Percentiles rank a stretch among this genome's conserved stretches.
These are phyloP conservation scores for Scaptomyza pallida DNA, from an alignment of 1,140 invertebrate species.

Conservation along the genomic window DNA sequence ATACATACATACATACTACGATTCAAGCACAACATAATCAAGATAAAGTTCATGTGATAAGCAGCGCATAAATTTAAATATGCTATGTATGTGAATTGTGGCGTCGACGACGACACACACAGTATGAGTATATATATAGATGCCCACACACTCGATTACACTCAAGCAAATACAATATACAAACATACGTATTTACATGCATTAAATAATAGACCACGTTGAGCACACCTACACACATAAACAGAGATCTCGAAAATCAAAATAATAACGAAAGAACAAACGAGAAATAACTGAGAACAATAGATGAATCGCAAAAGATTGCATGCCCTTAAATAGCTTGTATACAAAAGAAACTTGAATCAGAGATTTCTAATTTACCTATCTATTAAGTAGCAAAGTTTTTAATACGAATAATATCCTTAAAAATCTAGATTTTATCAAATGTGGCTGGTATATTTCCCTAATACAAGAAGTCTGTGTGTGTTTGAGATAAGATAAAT, in stretches of 20 bases:
- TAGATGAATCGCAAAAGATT: neutral
- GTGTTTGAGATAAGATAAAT: neutral
- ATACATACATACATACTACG: constrained; percentile 19
- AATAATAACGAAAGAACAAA: constrained; percentile 62
- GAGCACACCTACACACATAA: constrained; percentile 16
- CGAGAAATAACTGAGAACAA: constrained; percentile 26
- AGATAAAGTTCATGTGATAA: constrained; percentile 81
- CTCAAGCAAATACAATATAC: neutral
- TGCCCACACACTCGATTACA: neutral
- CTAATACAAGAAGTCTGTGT: neutral
- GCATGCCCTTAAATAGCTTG: neutral
- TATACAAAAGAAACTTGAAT: no score
- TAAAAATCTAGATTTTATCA: neutral
- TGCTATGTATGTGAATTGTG: constrained; percentile 76
- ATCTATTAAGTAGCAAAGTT: no score
- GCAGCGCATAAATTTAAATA: constrained; percentile 79
- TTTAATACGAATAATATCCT: no score
- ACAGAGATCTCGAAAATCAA: constrained; percentile 46
- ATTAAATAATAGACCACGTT: constrained; percentile 53
- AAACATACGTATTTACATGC: constrained; percentile 21
- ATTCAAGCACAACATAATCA: constrained; percentile 62
- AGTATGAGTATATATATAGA: neutral
- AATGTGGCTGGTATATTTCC: no score
- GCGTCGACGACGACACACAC: constrained; percentile 37
- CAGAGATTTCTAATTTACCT: no score